Evolutionary conservation across 1,140 invertebrate species (phyloP).

Genomic region (Drosophila virilis): DNA sequence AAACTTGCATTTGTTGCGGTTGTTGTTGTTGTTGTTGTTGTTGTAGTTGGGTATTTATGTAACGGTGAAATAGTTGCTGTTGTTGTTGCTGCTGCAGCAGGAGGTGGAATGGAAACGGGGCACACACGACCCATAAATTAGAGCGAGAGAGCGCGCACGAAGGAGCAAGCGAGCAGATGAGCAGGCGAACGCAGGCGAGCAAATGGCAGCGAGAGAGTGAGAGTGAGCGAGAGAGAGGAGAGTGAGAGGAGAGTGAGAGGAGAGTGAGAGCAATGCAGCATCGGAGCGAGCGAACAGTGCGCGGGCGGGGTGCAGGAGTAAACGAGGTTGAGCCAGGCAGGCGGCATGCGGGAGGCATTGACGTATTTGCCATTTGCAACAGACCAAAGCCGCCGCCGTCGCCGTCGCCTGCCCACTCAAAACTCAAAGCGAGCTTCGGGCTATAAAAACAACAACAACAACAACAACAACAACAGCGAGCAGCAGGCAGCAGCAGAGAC

Average conservation of each 20-base stretch:
- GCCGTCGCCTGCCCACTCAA: constrained; percentile 28
- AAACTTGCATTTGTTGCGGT: constrained; percentile 20
- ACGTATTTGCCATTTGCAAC: constrained; percentile 75
- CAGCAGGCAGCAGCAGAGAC: constrained; percentile 17
- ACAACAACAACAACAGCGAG: constrained; percentile 15
- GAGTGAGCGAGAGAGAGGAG: not conserved
- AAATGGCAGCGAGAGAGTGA: not conserved
- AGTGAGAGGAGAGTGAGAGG: too few relatives aligned
- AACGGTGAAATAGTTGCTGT: constrained; percentile 63
- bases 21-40: constrained; percentile 20
- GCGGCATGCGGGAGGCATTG: constrained; percentile 43
- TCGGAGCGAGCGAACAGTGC: constrained; percentile 10
- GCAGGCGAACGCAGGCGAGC: not conserved
- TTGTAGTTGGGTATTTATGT: constrained; percentile 68
- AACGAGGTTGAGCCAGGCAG: not conserved
- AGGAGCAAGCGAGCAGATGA: constrained; percentile 4
- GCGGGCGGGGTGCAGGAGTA: not conserved
- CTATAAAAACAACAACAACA: constrained; percentile 38
- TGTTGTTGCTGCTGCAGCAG: constrained; percentile 44
- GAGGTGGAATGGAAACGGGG: constrained; percentile 60
- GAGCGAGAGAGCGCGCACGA: constrained; percentile 48
- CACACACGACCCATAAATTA: constrained; percentile 75
- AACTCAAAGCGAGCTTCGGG: constrained; percentile 48
- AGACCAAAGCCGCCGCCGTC: constrained; percentile 38
- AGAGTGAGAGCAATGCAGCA: constrained; percentile 11